Base-by-base conservation (phyloP, 1,140 invertebrate species). In the Protaetia brevitarsis region DNA sequence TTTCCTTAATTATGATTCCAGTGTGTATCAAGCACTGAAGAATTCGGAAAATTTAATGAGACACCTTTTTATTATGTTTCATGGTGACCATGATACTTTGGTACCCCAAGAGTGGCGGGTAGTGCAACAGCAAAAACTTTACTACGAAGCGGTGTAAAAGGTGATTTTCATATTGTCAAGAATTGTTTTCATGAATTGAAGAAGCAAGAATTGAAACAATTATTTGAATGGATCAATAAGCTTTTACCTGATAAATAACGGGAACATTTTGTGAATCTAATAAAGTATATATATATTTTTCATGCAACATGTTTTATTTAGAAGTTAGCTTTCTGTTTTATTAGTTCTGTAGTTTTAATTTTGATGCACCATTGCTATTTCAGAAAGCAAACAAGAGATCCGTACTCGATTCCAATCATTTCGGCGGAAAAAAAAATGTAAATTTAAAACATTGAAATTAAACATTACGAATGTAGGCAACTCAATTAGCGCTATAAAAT, bases 1-100 rank as follows among this genome's bases (percentile, higher is more conserved):
- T 3, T 92, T 91, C 71, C 76, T 92, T 0, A 89, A 90, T 72
- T 77, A 85, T 3, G 80, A 85, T 45, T 91, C 89, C 11, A 62
- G 80, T 5, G 83, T 91, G 10, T 90, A 86, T 76, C 73, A 86
- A 71, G 81, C 83, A 56, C 65, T 80, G 7, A 64, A 69, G 60
- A 74, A 73, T 66, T 59, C 69, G 2, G 70, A 69, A 51, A 2
- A 19, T 8, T 27, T 30, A 11, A 51, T 23, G 6, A 64, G 69
- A 3, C 76, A 79, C 21, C 69, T 82, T 11, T 51, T 51, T n/a
- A 74, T 76, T 11, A 82, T 82, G 81, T 81, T 74, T 64, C 82
- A 83, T 69, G 82, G 82, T 4, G 78, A 79, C 21, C 57, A 72
- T n/a, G 86, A 88, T 71, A 75, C 75, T 2, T 67, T 87, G 3